Conservation (phyloP, 2,113 vertebrate genomes). For the Cisticola juncidis region DNA sequence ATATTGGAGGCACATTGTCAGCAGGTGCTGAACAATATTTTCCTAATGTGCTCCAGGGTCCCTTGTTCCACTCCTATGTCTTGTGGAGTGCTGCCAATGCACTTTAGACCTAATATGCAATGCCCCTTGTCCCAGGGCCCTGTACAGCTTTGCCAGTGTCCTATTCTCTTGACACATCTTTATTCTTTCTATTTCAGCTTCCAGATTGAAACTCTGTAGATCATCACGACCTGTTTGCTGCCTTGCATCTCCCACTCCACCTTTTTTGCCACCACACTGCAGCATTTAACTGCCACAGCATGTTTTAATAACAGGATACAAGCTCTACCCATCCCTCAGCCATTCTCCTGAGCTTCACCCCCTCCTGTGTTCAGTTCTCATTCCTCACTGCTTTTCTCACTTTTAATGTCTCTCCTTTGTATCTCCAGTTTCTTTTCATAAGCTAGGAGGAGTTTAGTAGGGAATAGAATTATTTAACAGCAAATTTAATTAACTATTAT, state of each 20-base stretch:
- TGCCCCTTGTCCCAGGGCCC: background rate
- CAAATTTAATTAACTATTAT: background rate
- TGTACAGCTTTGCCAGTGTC: background rate
- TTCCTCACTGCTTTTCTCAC: background rate
- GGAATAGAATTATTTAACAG: background rate
- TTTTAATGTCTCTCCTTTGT: background rate
- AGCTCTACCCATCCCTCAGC: background rate
- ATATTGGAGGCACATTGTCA: background rate
- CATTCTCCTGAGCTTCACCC: background rate
- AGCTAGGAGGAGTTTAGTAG: background rate
- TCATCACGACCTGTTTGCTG: background rate
- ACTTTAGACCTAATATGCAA: background rate
- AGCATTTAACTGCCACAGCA: background rate
- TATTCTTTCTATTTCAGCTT: background rate
- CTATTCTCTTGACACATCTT: background rate
- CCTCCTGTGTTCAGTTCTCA: background rate
- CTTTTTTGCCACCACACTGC: background rate
- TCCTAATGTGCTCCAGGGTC: constrained; percentile 14
- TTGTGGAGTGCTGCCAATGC: constrained; percentile 34
- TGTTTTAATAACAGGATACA: constrained; percentile 23
- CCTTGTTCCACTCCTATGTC: background rate
- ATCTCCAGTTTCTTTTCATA: background rate
- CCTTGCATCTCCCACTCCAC: background rate
- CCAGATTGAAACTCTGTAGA: background rate
- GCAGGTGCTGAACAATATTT: constrained; percentile 36